These are phyloP conservation scores for Eulithis prunata DNA, from an alignment of 2,888 invertebrate genomes.

Conservation along the genomic window DNA sequence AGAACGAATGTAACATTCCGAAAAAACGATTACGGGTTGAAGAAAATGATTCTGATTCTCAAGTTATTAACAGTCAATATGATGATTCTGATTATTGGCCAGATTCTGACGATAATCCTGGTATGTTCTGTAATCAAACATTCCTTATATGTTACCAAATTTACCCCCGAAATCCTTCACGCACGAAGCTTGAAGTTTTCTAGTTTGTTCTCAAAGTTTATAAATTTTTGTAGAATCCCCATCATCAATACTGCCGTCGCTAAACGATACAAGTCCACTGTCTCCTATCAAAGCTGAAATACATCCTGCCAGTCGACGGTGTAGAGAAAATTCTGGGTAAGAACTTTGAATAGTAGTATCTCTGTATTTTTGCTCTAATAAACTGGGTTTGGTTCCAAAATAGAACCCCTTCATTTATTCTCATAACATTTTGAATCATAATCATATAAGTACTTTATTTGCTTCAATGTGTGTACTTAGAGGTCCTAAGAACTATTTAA, in stretches of 20 bases:
- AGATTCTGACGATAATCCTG: constrained; percentile 67
- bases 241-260: constrained; percentile 83
- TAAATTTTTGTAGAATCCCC: constrained; percentile 82
- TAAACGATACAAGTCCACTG: constrained; percentile 84
- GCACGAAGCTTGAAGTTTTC: too few species aligned
- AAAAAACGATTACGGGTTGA: constrained; percentile 69
- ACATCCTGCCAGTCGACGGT: constrained; percentile 76
- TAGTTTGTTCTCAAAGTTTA: not conserved
- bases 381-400: too few species aligned
- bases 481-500: too few species aligned
- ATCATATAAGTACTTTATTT: too few species aligned
- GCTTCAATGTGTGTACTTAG: too few species aligned
- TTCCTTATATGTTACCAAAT: not conserved
- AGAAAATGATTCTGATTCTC: constrained; percentile 58
- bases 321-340: constrained; percentile 81
- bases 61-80: constrained; percentile 57
- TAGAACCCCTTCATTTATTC: too few species aligned
- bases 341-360: constrained; percentile 10
- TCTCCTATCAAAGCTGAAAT: constrained; percentile 85
- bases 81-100: constrained; percentile 75
- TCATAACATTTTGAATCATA: too few species aligned
- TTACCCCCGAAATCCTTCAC: not conserved
- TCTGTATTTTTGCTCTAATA: too few species aligned
- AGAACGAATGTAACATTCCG: constrained; percentile 60
- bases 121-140: constrained; percentile 47